phyloP scores from a whole-genome alignment of 2,888 invertebrate genomes.

The Aspidiotus rigidus region DNA sequence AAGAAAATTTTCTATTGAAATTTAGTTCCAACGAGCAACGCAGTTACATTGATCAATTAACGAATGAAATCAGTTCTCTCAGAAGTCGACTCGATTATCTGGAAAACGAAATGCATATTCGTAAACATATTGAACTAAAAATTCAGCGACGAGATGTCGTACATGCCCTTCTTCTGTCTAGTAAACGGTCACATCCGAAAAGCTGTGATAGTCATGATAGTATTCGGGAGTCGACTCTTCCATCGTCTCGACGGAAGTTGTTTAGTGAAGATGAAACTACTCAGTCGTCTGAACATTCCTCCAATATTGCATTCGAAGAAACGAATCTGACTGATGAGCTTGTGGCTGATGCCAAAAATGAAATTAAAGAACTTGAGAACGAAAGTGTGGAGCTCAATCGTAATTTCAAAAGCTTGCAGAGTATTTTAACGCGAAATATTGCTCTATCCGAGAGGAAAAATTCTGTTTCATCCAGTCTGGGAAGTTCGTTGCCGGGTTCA shows the following conservation, averaged over 20 bases:
- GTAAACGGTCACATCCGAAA: neutral
- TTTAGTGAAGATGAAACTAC: constrained; percentile 7
- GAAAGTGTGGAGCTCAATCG: constrained; percentile 26
- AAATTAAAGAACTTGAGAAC: constrained; percentile 21
- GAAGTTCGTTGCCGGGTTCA: too few species aligned
- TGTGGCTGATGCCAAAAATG: constrained; percentile 26
- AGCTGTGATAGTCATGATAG: neutral
- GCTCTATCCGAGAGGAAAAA: neutral
- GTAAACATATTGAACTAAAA: constrained; percentile 1
- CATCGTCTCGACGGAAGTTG: neutral
- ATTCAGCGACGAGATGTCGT: constrained; percentile 10
- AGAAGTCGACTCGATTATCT: constrained; percentile 21
- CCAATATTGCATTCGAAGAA: neutral
- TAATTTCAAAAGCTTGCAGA: constrained; percentile 27
- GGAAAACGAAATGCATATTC: constrained; percentile 23
- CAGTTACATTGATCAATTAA: constrained; percentile 12
- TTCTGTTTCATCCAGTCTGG: too few species aligned
- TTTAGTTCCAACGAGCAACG: constrained; percentile 22
- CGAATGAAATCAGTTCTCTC: constrained; percentile 10
- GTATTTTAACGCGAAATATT: constrained; percentile 20
- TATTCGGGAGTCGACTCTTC: neutral
- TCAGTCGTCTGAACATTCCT: constrained; percentile 9
- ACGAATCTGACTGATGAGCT: constrained; percentile 25
- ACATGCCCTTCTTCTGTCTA: constrained; percentile 12
- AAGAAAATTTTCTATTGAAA: constrained; percentile 18